Percentiles rank a stretch among this genome's conserved stretches.
Evolutionary conservation across 1,140 invertebrate genomes (phyloP).

Genomic region (Atta cephalotes): DNA sequence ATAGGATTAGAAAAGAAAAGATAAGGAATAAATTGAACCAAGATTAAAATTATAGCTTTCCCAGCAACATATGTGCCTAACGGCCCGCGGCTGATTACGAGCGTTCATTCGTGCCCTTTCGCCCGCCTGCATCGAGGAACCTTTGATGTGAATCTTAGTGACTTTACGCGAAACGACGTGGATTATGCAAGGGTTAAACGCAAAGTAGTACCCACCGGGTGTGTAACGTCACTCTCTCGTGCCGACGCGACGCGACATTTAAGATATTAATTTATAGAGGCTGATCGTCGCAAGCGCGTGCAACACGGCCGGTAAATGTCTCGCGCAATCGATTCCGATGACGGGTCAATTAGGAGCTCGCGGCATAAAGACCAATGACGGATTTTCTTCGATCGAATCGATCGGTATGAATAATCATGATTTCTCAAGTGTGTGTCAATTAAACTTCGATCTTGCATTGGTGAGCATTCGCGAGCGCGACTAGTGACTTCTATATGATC

Average conservation of each 20-base stretch:
- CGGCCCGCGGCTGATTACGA: slow-evolving; percentile 49
- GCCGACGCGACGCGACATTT: slow-evolving; percentile 29
- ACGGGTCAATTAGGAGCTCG: slow-evolving; percentile 64
- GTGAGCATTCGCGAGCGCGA: neutral
- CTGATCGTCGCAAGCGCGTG: neutral
- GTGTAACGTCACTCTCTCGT: slow-evolving; percentile 51
- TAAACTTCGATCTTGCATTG: slow-evolving; percentile 31
- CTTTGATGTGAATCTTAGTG: slow-evolving; percentile 58
- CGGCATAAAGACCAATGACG: slow-evolving; percentile 26
- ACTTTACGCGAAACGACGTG: slow-evolving; percentile 49
- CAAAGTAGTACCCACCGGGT: slow-evolving; percentile 1
- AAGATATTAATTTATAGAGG: slow-evolving; percentile 63
- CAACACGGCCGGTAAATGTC: slow-evolving; percentile 17
- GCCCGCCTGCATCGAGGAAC: slow-evolving; percentile 32
- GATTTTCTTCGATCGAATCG: slow-evolving; percentile 44
- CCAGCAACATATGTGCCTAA: slow-evolving; percentile 63
- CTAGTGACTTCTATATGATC: slow-evolving; percentile 18
- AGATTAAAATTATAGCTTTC: slow-evolving; percentile 61
- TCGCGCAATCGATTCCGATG: slow-evolving; percentile 61
- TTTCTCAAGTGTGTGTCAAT: slow-evolving; percentile 29
- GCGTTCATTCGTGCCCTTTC: slow-evolving; percentile 62
- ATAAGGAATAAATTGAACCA: too few species aligned
- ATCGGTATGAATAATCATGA: slow-evolving; percentile 5
- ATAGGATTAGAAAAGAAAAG: too few species aligned
- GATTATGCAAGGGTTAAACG: slow-evolving; percentile 55